Evolutionary conservation across 2,888 invertebrate species (phyloP), one percentile per base, ranked within the genome.

Genomic region (Apodemia hepburni): DNA sequence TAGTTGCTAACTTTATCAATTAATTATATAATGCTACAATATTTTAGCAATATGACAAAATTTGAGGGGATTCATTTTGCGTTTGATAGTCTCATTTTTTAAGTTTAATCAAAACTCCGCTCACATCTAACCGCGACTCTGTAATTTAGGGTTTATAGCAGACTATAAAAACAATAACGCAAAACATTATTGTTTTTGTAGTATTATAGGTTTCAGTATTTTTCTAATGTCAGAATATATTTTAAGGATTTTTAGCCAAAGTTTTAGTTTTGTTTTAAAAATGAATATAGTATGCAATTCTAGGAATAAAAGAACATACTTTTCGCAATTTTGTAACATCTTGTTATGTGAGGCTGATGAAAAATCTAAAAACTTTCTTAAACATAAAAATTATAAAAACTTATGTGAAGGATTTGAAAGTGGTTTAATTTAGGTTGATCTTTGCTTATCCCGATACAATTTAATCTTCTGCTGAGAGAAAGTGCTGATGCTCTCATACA

Each of bases 61-160:
- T 15, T 42, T 42, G 42, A 42, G 33, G 2, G 33, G 9, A 9
- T 33, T 12, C 42, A 15, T 12, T 42, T 42, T 4, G 42, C 15
- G 1, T 35, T 42, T 45, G 59, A 33, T 61, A 62, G 63, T 49
- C 18, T 18, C n/a, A n/a, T 58, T 15, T 17, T 58, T 8, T 58
- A 27, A 54, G 27, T 54, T 54, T 54, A 54, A 54, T 54, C 54
- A 54, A 54, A 54, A 18, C 18, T 54, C 54, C 6, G 54, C 27
- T 54, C 54, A 22, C 18, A 54, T 54, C 22, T 51, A 22, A 54
- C 22, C 27, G 54, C 22, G 54, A 12, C 12, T 12, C 15, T 54
- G 54, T 54, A 27, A 27, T 27, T 54, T 51, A 18, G 51, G 11
- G 51, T 51, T 51, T 51, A 51, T 18, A 18, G 51, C 51, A 4